Percentiles rank a stretch among this genome's conserved stretches.
Conservation (phyloP, 2,888 invertebrate species). For the Euphydryas editha region DNA sequence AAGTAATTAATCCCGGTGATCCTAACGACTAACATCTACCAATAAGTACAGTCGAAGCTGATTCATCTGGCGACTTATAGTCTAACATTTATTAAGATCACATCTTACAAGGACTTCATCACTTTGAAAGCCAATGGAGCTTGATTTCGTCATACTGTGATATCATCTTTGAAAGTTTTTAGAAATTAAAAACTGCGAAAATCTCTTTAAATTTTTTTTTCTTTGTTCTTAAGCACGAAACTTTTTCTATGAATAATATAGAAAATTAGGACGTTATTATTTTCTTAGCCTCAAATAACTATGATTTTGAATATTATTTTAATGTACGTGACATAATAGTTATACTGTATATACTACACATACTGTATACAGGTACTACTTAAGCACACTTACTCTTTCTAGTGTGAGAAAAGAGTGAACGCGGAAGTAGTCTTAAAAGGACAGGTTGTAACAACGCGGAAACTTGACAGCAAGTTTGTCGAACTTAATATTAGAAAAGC, state of each 20-base stretch:
- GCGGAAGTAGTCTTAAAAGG: slow-evolving; percentile 29
- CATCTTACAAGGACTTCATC: background rate
- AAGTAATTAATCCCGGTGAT: slow-evolving; percentile 15
- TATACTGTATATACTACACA: background rate
- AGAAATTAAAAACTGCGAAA: too few relatives aligned
- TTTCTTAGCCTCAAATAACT: too few relatives aligned
- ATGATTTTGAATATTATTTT: too few relatives aligned
- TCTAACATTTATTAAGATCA: slow-evolving; percentile 26
- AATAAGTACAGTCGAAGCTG: slow-evolving; percentile 18
- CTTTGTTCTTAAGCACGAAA: too few relatives aligned
- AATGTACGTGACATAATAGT: too few relatives aligned
- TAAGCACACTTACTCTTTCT: slow-evolving; percentile 19
- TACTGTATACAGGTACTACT: background rate
- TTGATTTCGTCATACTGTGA: slow-evolving; percentile 30
- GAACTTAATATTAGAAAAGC: slow-evolving; percentile 34
- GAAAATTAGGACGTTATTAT: too few relatives aligned
- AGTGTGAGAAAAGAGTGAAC: slow-evolving; percentile 28
- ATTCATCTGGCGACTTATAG: slow-evolving; percentile 26
- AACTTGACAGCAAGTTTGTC: slow-evolving; percentile 24
- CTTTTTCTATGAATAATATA: too few relatives aligned
- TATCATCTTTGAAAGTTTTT: slow-evolving; percentile 28
- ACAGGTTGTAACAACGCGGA: slow-evolving; percentile 34
- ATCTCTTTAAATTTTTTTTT: too few relatives aligned
- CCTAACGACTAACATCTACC: slow-evolving; percentile 2
- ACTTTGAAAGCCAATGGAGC: slow-evolving; percentile 19